Evolutionary conservation across 1,140 invertebrate genomes (phyloP).

Genomic region (Monochamus saltuarius): DNA sequence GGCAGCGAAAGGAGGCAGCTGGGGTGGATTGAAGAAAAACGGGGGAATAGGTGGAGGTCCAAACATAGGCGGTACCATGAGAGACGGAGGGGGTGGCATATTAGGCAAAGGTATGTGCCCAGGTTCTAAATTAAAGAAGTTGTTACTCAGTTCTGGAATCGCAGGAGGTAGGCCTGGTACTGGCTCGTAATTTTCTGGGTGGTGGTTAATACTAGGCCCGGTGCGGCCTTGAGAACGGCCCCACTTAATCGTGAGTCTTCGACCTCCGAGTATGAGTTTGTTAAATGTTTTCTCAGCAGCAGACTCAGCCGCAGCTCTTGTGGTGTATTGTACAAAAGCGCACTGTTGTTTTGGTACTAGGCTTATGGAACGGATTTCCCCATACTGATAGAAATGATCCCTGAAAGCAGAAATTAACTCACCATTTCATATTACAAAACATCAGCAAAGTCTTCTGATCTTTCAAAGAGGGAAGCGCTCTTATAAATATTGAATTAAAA

Average conservation of each 20-base stretch:
- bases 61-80: slow-evolving; percentile 56
- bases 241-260: slow-evolving; percentile 95
- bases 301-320: slow-evolving; percentile 82
- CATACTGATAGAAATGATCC: slow-evolving; percentile 97
- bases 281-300: slow-evolving; percentile 97
- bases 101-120: slow-evolving; percentile 55
- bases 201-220: slow-evolving; percentile 42
- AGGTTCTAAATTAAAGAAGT: slow-evolving; percentile 77
- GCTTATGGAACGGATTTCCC: slow-evolving; percentile 94
- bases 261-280: slow-evolving; percentile 84
- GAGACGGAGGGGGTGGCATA: slow-evolving; percentile 59
- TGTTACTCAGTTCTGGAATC: slow-evolving; percentile 72
- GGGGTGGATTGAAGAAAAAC: slow-evolving; percentile 64
- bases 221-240: slow-evolving; percentile 74
- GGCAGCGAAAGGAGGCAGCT: slow-evolving; percentile 58
- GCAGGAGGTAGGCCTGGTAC: slow-evolving; percentile 86
- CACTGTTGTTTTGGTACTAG: slow-evolving; percentile 93
- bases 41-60: slow-evolving; percentile 56
- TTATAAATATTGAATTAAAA: no score
- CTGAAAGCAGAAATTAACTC: slow-evolving; percentile 49
- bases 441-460: no score
- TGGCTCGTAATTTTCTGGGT: slow-evolving; percentile 67
- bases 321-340: slow-evolving; percentile 97
- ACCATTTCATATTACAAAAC: no score
- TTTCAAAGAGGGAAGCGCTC: no score